Evolutionary conservation across 2,888 invertebrate species (phyloP).

Genomic region (Pristionchus maxplancki): DNA sequence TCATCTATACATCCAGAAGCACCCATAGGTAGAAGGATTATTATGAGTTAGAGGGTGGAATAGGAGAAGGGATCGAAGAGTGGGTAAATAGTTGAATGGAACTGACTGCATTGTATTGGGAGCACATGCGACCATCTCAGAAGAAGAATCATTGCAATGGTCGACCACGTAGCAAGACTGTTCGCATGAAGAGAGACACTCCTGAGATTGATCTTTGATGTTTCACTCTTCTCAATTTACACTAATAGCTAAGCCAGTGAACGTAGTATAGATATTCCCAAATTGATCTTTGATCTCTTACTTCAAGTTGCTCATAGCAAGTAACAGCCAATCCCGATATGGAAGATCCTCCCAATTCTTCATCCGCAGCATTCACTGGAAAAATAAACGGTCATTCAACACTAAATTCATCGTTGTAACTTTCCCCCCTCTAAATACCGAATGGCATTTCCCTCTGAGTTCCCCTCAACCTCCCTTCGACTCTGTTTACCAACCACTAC

Average conservation of each 20-base stretch:
- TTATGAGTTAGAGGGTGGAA: not conserved
- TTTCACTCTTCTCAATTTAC: not conserved
- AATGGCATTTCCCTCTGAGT: not conserved
- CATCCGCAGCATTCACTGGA: constrained; percentile 26
- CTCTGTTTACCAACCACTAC: constrained; percentile 29
- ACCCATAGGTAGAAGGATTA: not conserved
- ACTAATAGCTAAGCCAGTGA: not conserved
- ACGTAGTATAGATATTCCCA: too few species aligned
- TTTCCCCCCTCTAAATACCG: too few species aligned
- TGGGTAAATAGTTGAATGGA: not conserved
- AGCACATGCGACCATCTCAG: constrained; percentile 63
- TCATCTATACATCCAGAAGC: constrained; percentile 2
- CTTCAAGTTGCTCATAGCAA: constrained; percentile 35
- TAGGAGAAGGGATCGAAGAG: not conserved
- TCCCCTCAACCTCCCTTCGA: not conserved
- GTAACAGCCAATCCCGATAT: constrained; percentile 43
- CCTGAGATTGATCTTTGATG: constrained; percentile 55
- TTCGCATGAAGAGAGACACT: constrained; percentile 64
- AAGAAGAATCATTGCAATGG: constrained; percentile 62
- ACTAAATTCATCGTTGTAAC: not conserved
- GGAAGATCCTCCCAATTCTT: constrained; percentile 51
- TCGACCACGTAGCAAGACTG: constrained; percentile 66
- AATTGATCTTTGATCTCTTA: not conserved
- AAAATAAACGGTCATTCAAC: not conserved
- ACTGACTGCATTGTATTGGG: constrained; percentile 64